Conservation (phyloP, 2,113 vertebrate species). For the Clinocottus analis region DNA sequence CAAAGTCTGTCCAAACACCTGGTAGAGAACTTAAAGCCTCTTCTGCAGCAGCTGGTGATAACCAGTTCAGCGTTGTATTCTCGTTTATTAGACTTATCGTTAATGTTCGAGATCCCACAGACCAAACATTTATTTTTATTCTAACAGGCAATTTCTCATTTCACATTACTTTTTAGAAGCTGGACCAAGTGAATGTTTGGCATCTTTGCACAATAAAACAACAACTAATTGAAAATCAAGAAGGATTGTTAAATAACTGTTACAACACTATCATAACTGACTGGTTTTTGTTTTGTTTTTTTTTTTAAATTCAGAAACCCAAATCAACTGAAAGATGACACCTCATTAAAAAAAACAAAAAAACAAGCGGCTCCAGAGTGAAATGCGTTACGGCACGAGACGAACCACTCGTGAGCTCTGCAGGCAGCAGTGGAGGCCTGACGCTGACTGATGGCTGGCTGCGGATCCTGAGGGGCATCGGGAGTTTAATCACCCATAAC, state of each 20-base stretch:
- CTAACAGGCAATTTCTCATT: background rate
- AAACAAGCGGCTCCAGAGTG: background rate
- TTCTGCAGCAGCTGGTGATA: no score
- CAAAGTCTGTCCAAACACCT: no score
- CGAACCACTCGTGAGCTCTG: conserved; percentile 51
- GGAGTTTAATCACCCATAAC: conserved; percentile 90
- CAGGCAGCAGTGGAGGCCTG: conserved; percentile 41
- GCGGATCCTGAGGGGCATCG: conserved; percentile 81
- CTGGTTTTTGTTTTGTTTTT: background rate
- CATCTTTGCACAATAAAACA: background rate
- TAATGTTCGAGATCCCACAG: no score
- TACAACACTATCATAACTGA: background rate
- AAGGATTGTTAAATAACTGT: background rate
- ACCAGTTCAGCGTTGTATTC: no score
- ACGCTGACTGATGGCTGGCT: conserved; percentile 81
- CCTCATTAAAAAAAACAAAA: background rate
- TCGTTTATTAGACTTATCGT: no score
- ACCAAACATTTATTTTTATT: no score
- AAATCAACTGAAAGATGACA: background rate
- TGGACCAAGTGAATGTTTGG: background rate
- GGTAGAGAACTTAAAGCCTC: no score
- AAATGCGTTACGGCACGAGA: background rate
- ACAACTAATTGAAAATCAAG: background rate
- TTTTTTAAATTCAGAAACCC: no score
- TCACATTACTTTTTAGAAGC: background rate